A percentile compares a stretch with the other conserved stretches of the same genome.
Conservation (phyloP, 64 coral and sea anemone genomes). For the Anthopleura sola region DNA sequence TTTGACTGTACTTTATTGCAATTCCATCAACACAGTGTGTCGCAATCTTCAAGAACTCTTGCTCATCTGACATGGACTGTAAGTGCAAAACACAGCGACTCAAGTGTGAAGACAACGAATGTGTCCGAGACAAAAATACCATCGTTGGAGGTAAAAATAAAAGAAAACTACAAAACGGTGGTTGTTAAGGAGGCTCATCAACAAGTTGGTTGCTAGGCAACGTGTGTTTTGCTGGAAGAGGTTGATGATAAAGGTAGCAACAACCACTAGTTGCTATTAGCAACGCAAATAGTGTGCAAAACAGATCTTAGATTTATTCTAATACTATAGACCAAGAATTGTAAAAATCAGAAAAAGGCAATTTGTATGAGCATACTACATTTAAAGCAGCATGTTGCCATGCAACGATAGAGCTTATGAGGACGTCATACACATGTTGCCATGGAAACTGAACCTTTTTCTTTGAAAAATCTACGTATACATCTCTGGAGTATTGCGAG, state of each 20-base stretch:
- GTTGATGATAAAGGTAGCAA: background rate
- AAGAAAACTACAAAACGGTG: too few species aligned
- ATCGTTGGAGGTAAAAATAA: background rate
- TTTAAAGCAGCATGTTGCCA: too few species aligned
- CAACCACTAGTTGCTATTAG: background rate
- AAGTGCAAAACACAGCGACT: background rate
- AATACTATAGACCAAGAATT: too few species aligned
- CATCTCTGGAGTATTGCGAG: too few species aligned
- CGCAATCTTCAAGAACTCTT: background rate
- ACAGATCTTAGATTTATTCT: too few species aligned
- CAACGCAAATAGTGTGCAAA: background rate
- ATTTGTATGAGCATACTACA: too few species aligned
- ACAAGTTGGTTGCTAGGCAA: background rate
- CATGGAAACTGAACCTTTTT: too few species aligned
- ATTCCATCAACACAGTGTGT: background rate
- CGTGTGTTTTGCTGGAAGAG: background rate
- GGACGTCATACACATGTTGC: too few species aligned
- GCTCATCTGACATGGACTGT: background rate
- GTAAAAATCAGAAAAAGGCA: too few species aligned
- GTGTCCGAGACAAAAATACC: background rate
- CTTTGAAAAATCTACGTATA: too few species aligned
- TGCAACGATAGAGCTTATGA: too few species aligned
- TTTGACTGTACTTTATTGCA: background rate
- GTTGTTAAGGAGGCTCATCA: background rate
- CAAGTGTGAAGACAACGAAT: slow-evolving; percentile 12